Conservation (phyloP, 2,113 vertebrate species). For the Oplegnathus fasciatus region DNA sequence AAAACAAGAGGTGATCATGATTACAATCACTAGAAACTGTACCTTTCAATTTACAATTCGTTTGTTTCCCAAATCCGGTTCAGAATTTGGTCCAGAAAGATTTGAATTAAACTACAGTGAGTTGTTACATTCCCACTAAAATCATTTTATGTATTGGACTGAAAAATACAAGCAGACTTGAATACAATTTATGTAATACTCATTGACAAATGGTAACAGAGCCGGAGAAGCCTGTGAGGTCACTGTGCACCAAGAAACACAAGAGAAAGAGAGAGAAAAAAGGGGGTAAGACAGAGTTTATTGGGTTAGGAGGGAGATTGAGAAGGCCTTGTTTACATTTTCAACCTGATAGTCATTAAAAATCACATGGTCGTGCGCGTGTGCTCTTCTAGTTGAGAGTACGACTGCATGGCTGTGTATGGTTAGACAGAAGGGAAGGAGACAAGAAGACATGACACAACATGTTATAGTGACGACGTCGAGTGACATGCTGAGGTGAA, state of each 20-base stretch:
- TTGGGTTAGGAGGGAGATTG: slow-evolving; percentile 53
- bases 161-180: background rate
- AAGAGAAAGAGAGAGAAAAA: background rate
- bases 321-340: slow-evolving; percentile 69
- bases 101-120: background rate
- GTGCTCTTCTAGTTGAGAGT: slow-evolving; percentile 5
- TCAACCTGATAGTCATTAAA: slow-evolving; percentile 70
- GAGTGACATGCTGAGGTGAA: background rate
- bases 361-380: slow-evolving; percentile 62
- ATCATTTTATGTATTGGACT: background rate
- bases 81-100: background rate
- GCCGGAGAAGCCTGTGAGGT: slow-evolving; percentile 19
- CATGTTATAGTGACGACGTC: background rate
- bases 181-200: background rate
- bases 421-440: background rate
- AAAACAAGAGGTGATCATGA: background rate
- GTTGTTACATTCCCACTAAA: background rate
- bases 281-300: slow-evolving; percentile 30
- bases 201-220: background rate
- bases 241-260: slow-evolving; percentile 17
- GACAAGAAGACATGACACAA: slow-evolving; percentile 3
- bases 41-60: background rate
- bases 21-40: background rate
- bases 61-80: background rate
- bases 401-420: slow-evolving; percentile 3